phyloP scores from a whole-genome alignment of 2,888 invertebrate species.

The Pelosia muscerda region DNA sequence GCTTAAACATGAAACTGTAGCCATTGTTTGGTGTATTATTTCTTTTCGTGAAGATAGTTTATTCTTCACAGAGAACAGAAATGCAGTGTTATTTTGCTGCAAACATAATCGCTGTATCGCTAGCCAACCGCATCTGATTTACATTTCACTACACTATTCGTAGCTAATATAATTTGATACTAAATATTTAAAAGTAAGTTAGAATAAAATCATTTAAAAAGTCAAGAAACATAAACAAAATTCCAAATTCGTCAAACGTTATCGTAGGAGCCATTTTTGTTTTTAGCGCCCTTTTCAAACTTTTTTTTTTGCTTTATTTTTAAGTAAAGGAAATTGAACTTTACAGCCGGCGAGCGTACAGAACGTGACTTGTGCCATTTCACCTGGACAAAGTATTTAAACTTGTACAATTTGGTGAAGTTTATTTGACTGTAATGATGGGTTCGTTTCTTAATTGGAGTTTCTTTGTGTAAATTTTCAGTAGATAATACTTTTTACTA shows the following conservation, averaged over 20 bases:
- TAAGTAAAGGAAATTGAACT: constrained; percentile 24
- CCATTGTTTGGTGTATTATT: constrained; percentile 5
- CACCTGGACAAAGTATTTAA: constrained; percentile 26
- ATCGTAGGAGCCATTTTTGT: background rate
- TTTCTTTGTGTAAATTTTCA: constrained; percentile 22
- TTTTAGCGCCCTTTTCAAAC: constrained; percentile 10
- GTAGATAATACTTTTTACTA: constrained; percentile 13
- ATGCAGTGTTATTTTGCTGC: constrained; percentile 33
- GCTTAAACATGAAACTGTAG: background rate
- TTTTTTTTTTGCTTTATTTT: constrained; percentile 28
- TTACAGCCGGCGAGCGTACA: constrained; percentile 20
- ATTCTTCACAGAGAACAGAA: constrained; percentile 34
- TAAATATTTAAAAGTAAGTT: background rate
- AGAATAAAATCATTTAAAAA: background rate
- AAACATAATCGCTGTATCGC: constrained; percentile 31
- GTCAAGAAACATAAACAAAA: background rate
- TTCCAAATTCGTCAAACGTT: background rate
- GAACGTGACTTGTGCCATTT: constrained; percentile 38
- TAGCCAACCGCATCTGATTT: constrained; percentile 32
- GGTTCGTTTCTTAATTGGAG: constrained; percentile 31
- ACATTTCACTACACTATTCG: constrained; percentile 24
- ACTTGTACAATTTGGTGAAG: constrained; percentile 20
- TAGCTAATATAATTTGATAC: background rate
- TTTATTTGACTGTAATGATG: constrained; percentile 20
- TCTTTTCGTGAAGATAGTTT: constrained; percentile 14